Percentiles rank a stretch among this genome's conserved stretches.
Evolutionary conservation across 2,888 invertebrate species (phyloP).

Genomic region (Drosophila lacicola): DNA sequence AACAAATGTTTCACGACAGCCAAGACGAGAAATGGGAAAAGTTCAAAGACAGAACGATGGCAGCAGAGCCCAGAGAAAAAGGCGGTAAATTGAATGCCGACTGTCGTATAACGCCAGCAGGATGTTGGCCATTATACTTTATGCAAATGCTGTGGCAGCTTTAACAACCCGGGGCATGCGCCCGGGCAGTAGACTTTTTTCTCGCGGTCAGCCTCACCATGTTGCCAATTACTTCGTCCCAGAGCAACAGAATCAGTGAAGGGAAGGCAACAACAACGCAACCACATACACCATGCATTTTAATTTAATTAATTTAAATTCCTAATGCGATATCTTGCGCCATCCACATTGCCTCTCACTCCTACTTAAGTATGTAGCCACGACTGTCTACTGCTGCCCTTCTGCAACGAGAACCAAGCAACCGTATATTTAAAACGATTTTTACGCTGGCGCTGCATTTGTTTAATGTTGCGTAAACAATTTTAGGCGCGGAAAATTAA

Average conservation of each 20-base stretch:
- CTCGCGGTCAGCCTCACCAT: constrained; percentile 6
- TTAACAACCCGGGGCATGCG: constrained; percentile 61
- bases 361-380: constrained; percentile 39
- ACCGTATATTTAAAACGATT: constrained; percentile 40
- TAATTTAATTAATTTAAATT: constrained; percentile 80
- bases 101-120: constrained; percentile 52
- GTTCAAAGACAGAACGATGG: constrained; percentile 71
- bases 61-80: constrained; percentile 17
- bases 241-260: constrained; percentile 10
- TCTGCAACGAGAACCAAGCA: constrained; percentile 11
- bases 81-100: constrained; percentile 75
- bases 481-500: constrained; percentile 70
- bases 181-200: constrained; percentile 23
- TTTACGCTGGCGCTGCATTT: constrained; percentile 70
- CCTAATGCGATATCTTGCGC: constrained; percentile 72
- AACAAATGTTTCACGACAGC: constrained; percentile 71
- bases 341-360: constrained; percentile 46
- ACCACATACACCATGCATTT: constrained; percentile 68
- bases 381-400: constrained; percentile 12
- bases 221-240: constrained; percentile 30
- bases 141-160: constrained; percentile 78
- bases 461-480: constrained; percentile 74
- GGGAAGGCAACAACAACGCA: constrained; percentile 36
- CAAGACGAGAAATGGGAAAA: constrained; percentile 68
- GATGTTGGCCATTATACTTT: constrained; percentile 78